These are phyloP conservation scores for Machimus rusticus DNA, from an alignment of 2,888 invertebrate species.

Conservation along the genomic window DNA sequence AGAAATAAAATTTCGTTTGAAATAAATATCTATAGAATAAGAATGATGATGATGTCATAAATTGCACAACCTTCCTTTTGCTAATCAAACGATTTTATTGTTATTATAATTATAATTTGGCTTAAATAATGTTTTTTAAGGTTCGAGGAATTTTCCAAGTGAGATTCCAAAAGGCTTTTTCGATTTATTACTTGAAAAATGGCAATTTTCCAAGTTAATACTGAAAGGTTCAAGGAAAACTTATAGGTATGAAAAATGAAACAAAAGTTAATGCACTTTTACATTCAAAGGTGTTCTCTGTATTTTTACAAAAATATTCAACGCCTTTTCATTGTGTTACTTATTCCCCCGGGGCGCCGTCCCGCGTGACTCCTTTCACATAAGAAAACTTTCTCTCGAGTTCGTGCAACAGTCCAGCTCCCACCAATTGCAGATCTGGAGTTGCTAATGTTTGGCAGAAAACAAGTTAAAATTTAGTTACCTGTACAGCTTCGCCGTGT, in stretches of 20 bases:
- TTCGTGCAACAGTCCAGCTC: constrained; percentile 9
- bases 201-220: not conserved
- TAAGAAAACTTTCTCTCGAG: constrained; percentile 28
- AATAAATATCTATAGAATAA: not conserved
- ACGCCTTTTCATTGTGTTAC: not conserved
- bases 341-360: constrained; percentile 6
- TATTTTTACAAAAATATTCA: not conserved
- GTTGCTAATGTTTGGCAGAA: constrained; percentile 18
- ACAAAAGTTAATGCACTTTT: not conserved
- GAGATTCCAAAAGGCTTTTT: not conserved
- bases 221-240: constrained; percentile 8
- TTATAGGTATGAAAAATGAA: not conserved
- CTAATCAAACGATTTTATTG: not conserved
- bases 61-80: not conserved
- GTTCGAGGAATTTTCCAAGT: not conserved
- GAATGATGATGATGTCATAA: not conserved
- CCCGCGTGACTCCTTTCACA: constrained; percentile 32
- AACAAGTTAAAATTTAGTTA: constrained; percentile 11
- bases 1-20: not conserved
- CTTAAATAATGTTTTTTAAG: not conserved
- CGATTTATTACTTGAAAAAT: not conserved
- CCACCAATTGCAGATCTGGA: constrained; percentile 22
- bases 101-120: not conserved
- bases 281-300: not conserved
- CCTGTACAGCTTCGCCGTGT: constrained; percentile 15